A percentile compares a stretch with the other conserved stretches of the same genome.
These are phyloP conservation scores for Cynocephalus volans DNA, from an alignment of 2,113 vertebrate genomes.

Conservation along the genomic window DNA sequence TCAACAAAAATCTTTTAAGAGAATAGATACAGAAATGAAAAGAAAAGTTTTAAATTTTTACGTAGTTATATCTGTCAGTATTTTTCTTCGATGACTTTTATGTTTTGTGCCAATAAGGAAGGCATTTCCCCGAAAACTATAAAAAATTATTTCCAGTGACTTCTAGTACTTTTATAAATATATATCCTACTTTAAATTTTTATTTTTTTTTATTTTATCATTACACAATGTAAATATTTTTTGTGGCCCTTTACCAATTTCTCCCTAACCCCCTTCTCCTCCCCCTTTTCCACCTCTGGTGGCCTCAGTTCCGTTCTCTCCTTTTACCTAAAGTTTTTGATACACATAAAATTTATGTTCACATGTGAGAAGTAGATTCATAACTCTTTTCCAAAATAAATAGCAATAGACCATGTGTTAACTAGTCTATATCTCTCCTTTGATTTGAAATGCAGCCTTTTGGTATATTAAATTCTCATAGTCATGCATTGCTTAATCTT, in stretches of 20 bases:
- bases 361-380: neutral
- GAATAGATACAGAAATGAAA: constrained; percentile 4
- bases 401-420: neutral
- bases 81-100: neutral
- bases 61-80: neutral
- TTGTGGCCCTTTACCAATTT: too few relatives aligned
- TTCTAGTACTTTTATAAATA: constrained; percentile 11
- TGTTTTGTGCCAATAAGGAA: neutral
- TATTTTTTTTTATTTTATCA: too few relatives aligned
- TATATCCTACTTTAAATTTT: neutral
- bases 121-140: neutral
- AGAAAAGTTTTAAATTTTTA: constrained; percentile 23
- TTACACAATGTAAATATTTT: too few relatives aligned
- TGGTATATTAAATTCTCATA: neutral
- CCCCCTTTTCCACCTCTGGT: too few relatives aligned
- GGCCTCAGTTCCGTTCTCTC: too few relatives aligned
- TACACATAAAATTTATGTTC: neutral
- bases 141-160: neutral
- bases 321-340: neutral
- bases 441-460: constrained; percentile 15
- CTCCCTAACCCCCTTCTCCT: too few relatives aligned
- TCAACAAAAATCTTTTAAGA: constrained; percentile 20
- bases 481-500: too few relatives aligned
- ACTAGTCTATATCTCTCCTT: neutral
- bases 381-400: constrained; percentile 27